Conservation (phyloP, 2,797 vertebrate genomes). For the Cuniculus paca region DNA sequence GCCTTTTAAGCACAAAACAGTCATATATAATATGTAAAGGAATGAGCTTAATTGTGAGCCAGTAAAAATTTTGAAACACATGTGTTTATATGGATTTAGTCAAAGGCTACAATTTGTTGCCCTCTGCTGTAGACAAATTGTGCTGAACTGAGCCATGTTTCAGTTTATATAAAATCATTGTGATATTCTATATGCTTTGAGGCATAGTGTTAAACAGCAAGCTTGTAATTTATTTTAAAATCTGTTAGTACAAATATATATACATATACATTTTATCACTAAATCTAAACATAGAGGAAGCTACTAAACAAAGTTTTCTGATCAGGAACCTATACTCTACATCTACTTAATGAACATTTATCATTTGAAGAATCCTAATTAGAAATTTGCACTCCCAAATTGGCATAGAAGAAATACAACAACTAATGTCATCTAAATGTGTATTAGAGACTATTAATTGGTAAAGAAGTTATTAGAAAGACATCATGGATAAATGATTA, state of each 20-base stretch:
- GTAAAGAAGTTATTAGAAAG: not conserved
- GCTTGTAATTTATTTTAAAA: constrained; percentile 24
- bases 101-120: not conserved
- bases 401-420: not conserved
- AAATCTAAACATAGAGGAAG: not conserved
- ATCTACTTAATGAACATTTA: not conserved
- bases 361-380: not conserved
- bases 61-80: not conserved
- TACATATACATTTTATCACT: not conserved
- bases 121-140: not conserved
- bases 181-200: not conserved
- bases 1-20: constrained; percentile 5
- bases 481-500: not conserved
- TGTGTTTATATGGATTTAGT: not conserved
- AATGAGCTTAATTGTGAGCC: not conserved
- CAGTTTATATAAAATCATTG: constrained; percentile 14
- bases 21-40: not conserved
- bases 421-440: not conserved
- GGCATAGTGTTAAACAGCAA: not conserved
- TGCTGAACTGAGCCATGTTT: not conserved
- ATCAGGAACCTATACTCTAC: not conserved
- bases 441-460: not conserved
- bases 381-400: not conserved
- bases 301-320: not conserved
- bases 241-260: not conserved